Percentiles rank a stretch among this genome's conserved stretches.
Conservation (phyloP, 53 echinoderm and acorn worm genomes). For the Arbacia lixula region DNA sequence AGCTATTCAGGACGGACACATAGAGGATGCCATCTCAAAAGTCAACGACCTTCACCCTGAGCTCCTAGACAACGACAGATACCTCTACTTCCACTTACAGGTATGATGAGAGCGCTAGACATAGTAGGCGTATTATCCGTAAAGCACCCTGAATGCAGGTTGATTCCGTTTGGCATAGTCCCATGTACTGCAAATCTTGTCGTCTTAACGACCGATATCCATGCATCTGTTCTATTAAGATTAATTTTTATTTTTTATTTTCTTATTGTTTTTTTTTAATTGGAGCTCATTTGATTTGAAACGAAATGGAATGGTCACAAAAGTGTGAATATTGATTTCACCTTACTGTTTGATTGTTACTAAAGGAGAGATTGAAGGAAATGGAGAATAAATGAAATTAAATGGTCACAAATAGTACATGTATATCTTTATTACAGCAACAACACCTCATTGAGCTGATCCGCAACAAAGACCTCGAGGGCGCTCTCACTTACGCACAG, state of each 20-base stretch:
- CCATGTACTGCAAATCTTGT: too few species aligned
- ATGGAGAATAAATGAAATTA: too few species aligned
- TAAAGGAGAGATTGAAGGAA: too few species aligned
- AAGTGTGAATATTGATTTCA: too few species aligned
- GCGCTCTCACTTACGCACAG: constrained; percentile 92
- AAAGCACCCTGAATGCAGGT: background rate
- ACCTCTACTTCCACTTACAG: constrained; percentile 96
- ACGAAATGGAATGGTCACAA: too few species aligned
- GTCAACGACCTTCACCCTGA: constrained; percentile 98
- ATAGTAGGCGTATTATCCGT: too few species aligned
- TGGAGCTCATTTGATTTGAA: too few species aligned
- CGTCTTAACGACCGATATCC: too few species aligned
- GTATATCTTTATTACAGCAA: constrained; percentile 89
- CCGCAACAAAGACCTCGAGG: constrained; percentile 79
- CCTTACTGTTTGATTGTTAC: too few species aligned
- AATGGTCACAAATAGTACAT: too few species aligned
- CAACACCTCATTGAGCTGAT: constrained; percentile 97
- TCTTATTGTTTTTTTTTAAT: too few species aligned
- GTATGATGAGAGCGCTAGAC: too few species aligned
- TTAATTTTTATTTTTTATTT: background rate
- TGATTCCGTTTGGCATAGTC: background rate
- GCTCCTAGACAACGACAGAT: constrained; percentile 92
- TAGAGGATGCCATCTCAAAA: constrained; percentile 91
- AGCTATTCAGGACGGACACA: constrained; percentile 90
- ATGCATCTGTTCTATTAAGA: background rate